Base-by-base conservation (phyloP, 2,888 invertebrate genomes). In the Leucophora obtusa region DNA sequence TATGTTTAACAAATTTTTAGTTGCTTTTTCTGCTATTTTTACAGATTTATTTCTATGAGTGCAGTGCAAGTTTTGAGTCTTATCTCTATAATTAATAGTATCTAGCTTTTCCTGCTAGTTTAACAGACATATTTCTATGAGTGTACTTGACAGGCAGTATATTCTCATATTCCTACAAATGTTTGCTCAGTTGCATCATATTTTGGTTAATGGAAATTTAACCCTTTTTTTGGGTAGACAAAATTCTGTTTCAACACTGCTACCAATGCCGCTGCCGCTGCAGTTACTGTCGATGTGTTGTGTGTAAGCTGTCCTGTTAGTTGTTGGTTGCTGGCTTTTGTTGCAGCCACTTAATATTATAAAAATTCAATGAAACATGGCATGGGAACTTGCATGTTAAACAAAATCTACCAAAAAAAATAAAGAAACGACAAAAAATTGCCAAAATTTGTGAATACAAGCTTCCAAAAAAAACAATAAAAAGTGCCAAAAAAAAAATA, bases 171-270 rank as follows among this genome's bases (percentile, higher is more conserved):
- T 65, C 65, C 63, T 81, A 60, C 68, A 81, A 73, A 73, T 81
- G 81, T 81, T 81, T 81, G 54, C 77, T 77, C 77, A 77, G 81
- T 81, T 81, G 80, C 72, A 81, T 79, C 70, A 74, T 66, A 56
- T 75, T 76, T 68, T 76, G 72, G 69, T 81, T 81, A 81, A 81
- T 81, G 73, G 80, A 81, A 81, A 77, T 81, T 81, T 81, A 81
- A 81, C 80, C 80, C 80, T 81, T 81, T 47, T 17, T 51, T 76
- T 21, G 17, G 63, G 43, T 2, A 15, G 24, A 9, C 2, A 51
- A 70, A 70, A 14, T 35, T 38, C 10, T 58, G 33, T 2, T 56
- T 33, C 14, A 28, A 24, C 7, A 28, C n/a, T 28, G 28, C 28
- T 8, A 8, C n/a, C 5, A 4, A 8, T 54, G 24, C 18, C 5